Conservation (phyloP, 2,113 vertebrate species). For the Aviceda subcristata region DNA sequence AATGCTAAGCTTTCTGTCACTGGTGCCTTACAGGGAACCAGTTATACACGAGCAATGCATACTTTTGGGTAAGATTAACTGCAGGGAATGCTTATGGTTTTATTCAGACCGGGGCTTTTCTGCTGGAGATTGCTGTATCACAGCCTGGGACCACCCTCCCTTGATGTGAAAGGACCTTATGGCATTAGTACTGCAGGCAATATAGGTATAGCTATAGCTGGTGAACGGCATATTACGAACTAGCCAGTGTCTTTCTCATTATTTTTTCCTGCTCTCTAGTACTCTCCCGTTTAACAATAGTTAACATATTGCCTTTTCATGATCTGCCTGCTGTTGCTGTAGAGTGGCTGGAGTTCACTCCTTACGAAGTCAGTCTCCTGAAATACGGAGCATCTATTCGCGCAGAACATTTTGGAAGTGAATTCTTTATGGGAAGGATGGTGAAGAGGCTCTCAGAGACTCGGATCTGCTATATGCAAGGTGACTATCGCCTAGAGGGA, state of each 20-base stretch:
- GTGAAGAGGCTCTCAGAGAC: constrained; percentile 76
- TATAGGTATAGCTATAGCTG: not conserved
- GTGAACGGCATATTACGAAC: not conserved
- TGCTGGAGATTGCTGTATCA: not conserved
- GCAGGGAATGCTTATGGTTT: not conserved
- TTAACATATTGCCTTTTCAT: not conserved
- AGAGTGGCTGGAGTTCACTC: constrained; percentile 86
- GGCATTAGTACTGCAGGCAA: not conserved
- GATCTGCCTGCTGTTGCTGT: not conserved
- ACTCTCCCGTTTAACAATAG: not conserved
- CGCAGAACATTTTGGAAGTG: constrained; percentile 76
- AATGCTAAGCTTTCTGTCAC: not conserved
- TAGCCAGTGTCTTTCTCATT: not conserved
- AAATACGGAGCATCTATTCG: constrained; percentile 78
- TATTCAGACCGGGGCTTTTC: not conserved
- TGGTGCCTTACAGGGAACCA: not conserved
- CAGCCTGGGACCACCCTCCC: not conserved
- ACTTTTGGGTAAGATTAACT: not conserved
- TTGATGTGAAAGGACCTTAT: not conserved
- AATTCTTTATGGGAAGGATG: constrained; percentile 79
- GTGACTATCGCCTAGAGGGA: constrained; percentile 33
- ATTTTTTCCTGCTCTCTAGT: not conserved
- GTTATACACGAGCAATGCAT: not conserved
- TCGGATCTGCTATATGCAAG: constrained; percentile 74
- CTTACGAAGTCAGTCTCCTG: constrained; percentile 76